Evolutionary conservation across 2,888 invertebrate genomes (phyloP).

Genomic region (Aleiodes testaceus): DNA sequence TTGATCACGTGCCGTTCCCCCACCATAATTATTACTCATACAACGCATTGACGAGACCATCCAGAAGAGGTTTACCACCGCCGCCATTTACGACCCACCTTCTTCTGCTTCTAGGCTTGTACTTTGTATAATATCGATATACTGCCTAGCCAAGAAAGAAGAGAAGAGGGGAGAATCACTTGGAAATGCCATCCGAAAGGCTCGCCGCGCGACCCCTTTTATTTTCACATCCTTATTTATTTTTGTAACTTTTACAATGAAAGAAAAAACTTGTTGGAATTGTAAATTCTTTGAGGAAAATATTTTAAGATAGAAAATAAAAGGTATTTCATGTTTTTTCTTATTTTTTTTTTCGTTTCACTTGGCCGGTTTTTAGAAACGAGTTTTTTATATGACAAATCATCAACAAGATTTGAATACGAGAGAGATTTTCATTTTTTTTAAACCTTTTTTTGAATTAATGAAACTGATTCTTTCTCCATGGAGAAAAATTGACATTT

Average conservation of each 20-base stretch:
- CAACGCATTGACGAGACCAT: slow-evolving; percentile 47
- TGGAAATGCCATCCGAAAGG: slow-evolving; percentile 63
- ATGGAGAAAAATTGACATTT: no score
- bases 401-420: slow-evolving; percentile 7
- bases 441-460: background rate
- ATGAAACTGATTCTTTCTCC: no score
- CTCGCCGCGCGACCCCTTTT: slow-evolving; percentile 27
- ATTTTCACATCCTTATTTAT: slow-evolving; percentile 15
- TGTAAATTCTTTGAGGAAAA: background rate
- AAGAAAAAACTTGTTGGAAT: background rate
- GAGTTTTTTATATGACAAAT: slow-evolving; percentile 47
- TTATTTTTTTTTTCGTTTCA: slow-evolving; percentile 18
- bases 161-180: slow-evolving; percentile 52
- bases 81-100: slow-evolving; percentile 47
- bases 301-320: background rate
- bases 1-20: slow-evolving; percentile 71
- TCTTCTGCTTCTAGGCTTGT: slow-evolving; percentile 46
- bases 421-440: background rate
- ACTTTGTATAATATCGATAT: slow-evolving; percentile 39
- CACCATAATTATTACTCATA: slow-evolving; percentile 37
- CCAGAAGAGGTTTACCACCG: slow-evolving; percentile 52
- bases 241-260: no score
- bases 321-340: slow-evolving; percentile 11
- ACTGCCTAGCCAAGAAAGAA: slow-evolving; percentile 49
- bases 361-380: slow-evolving; percentile 51